Base-by-base conservation (phyloP, 2,888 invertebrate species). In the Pilophorus perplexus region DNA sequence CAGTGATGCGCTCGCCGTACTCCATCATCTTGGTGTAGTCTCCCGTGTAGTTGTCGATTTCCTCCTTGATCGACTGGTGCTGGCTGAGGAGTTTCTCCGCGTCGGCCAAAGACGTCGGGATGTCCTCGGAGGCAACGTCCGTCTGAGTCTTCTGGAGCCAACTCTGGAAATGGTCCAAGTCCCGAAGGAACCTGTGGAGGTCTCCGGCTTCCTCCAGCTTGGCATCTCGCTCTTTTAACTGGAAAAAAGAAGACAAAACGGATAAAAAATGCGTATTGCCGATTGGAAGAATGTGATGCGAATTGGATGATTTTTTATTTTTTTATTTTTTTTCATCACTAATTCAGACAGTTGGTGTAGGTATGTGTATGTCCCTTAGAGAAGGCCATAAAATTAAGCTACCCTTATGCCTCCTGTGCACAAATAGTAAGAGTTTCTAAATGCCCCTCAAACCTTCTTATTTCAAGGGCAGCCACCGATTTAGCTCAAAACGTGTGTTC, bases 1-100 rank as follows among this genome's bases (percentile, higher is more conserved):
- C 87, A 57, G 96, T 96, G 72, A 97, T 85, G 74, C 90, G 86
- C 78, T 96, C 96, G 42, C 99, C 99, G 76, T 98, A 99, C 76
- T 97, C 96, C 91, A 99, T 98, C 96, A 99, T 99, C 82, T 93
- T 92, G 74, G 90, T 90, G 76, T 96, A 98, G 78, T 99, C 98
- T 75, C 96, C 95, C 62, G 90, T 94, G 79, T 99, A 99, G 76
- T 97, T 98, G 78, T 99, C 97, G 74, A 99, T 99, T 81, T 99
- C 99, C 77, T 99, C 98, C 76, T 93, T 89, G 76, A 99, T 95
- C 73, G 93, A 93, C 80, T 96, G 95, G 81, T 99, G 99, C 78
- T 99, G 96, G 52, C 92, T 93, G 50, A 99, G 81, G 16, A 99
- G 82, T 76, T 94, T 93, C 79, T 99, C 99, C 10, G 99, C 99